Evolutionary conservation across 2,888 invertebrate species (phyloP).

Genomic region (Lepidochrysops patricia): DNA sequence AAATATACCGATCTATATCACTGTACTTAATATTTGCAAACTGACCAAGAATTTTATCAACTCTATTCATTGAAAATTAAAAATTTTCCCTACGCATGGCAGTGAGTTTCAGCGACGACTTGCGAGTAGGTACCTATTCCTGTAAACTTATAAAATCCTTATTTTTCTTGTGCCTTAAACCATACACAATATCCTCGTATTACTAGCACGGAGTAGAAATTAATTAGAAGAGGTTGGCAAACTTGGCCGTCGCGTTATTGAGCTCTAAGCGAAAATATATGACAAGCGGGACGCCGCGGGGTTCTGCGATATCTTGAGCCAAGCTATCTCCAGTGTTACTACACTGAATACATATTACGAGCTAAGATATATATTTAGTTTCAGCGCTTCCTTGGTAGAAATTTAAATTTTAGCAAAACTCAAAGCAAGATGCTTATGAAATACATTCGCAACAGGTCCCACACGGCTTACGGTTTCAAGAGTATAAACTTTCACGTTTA

Average conservation of each 20-base stretch:
- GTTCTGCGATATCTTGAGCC: slow-evolving; percentile 18
- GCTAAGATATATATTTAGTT: slow-evolving; percentile 13
- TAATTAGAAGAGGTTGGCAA: slow-evolving; percentile 69
- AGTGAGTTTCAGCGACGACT: too few species aligned
- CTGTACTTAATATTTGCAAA: too few species aligned
- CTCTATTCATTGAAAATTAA: too few species aligned
- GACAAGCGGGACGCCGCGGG: slow-evolving; percentile 40
- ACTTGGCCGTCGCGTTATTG: slow-evolving; percentile 59
- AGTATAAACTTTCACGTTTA: background rate
- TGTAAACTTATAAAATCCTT: background rate
- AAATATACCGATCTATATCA: too few species aligned
- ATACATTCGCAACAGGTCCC: background rate
- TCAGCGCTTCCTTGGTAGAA: background rate
- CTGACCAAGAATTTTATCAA: too few species aligned
- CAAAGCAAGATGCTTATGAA: background rate
- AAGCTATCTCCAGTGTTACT: slow-evolving; percentile 9
- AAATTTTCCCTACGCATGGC: too few species aligned
- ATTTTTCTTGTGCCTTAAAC: slow-evolving; percentile 25
- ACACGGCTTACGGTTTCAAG: background rate
- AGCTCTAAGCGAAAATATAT: slow-evolving; percentile 63
- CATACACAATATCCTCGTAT: slow-evolving; percentile 39
- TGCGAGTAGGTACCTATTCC: too few species aligned
- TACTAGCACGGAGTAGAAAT: slow-evolving; percentile 63
- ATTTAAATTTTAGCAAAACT: background rate
- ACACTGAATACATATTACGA: slow-evolving; percentile 12